A percentile compares a stretch with the other conserved stretches of the same genome.
These are phyloP conservation scores for Endotricha flammealis DNA, from an alignment of 2,888 invertebrate species.

Conservation along the genomic window DNA sequence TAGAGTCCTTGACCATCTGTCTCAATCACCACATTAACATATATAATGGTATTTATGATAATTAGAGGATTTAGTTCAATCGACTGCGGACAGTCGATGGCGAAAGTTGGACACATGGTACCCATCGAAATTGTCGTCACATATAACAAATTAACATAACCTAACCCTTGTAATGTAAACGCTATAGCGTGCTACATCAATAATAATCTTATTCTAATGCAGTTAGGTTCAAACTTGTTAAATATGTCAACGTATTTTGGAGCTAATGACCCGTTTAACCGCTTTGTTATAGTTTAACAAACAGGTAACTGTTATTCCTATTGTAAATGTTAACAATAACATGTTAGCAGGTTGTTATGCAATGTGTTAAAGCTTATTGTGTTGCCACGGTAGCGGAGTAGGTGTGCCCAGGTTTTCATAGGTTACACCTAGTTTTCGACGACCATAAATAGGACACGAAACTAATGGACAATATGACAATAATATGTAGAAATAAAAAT, in stretches of 20 bases:
- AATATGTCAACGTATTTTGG: no score
- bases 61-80: constrained; percentile 4
- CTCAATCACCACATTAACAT: constrained; percentile 1
- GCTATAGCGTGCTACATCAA: no score
- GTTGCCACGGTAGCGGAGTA: constrained; percentile 9
- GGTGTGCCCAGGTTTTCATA: constrained; percentile 9
- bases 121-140: constrained; percentile 6
- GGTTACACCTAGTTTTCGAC: no score
- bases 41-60: constrained; percentile 7
- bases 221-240: no score
- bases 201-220: no score
- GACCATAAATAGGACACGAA: no score
- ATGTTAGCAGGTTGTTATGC: constrained; percentile 44
- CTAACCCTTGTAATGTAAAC: not conserved
- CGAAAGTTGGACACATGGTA: constrained; percentile 8
- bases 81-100: not conserved
- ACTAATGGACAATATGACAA: no score
- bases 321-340: constrained; percentile 42
- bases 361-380: constrained; percentile 32
- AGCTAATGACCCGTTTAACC: constrained; percentile 64
- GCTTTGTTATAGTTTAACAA: constrained; percentile 49
- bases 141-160: constrained; percentile 8
- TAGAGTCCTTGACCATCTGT: no score
- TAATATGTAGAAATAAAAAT: no score
- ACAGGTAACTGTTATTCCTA: constrained; percentile 19